Base-by-base conservation (phyloP, 2,113 vertebrate species). In the Anoura caudifer region DNA sequence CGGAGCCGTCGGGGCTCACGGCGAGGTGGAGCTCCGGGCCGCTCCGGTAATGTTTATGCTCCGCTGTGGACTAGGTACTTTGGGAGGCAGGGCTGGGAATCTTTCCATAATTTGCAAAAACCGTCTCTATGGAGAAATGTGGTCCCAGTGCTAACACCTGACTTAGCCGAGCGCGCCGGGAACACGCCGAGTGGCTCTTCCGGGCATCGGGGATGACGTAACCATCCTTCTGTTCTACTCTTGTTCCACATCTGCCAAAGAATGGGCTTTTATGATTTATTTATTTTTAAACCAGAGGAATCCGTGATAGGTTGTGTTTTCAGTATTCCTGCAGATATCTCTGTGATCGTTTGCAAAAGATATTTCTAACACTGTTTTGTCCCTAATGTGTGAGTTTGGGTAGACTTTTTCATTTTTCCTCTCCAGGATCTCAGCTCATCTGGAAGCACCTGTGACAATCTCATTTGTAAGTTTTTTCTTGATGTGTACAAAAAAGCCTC, bases 261-360 rank as follows among this genome's bases (percentile, higher is more conserved):
- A 83, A 76, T 76, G 52, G 88, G 13, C 5, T 61, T 81, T 83
- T n/a, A n/a, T n/a, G n/a, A n/a, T 63, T 92, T 52, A 15, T 41
- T 87, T 87, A 26, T 43, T 92, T 43, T n/a, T 56, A 89, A 82
- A 70, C 19, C 10, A 36, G 52, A 79, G 43, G 43, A 91, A 79
- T 54, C 31, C 20, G 12, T 38, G 54, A 56, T 70, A 19, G 41
- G 5, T 90, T 54, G 7, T 19, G 41, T 91, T 93, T 91, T 93
- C 95, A 83, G 43, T 97, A 85, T 97, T 95, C 61, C 75, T 95
- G 52, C 95, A 95, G 88, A 63, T 93, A 47, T 76, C 91, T 92
- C 75, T 33, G 9, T 52, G 87, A 81, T 95, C 43, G 41, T 72
- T 83, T 85, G 22, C 28, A 61, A 38, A n/a, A 84, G 56, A 70